Conservation (phyloP, 1,140 invertebrate genomes). For the Tigriopus japonicus region DNA sequence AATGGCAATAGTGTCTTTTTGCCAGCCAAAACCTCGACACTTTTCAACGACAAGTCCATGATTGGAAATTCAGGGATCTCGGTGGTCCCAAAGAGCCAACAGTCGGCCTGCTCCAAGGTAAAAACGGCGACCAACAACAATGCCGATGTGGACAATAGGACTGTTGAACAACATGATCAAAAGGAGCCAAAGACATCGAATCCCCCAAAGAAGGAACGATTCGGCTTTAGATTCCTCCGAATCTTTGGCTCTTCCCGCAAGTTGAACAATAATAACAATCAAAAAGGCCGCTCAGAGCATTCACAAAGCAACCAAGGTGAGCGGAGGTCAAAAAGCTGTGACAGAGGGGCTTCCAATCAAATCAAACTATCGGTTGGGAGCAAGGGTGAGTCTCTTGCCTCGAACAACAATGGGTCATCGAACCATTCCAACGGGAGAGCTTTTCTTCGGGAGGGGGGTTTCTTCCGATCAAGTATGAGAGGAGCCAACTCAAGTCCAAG, state of each 20-base stretch:
- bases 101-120: too few species aligned
- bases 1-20: background rate
- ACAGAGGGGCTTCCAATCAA: background rate
- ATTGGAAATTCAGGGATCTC: background rate
- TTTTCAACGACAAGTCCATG: background rate
- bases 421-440: too few species aligned
- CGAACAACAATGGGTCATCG: too few species aligned
- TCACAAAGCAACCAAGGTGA: too few species aligned
- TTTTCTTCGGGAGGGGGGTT: too few species aligned
- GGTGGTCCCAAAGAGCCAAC: too few species aligned
- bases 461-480: too few species aligned
- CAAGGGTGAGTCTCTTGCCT: too few species aligned
- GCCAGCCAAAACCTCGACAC: background rate
- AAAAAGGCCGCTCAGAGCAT: background rate
- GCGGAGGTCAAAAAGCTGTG: slow-evolving; percentile 6
- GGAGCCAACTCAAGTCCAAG: too few species aligned
- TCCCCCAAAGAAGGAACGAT: background rate
- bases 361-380: background rate
- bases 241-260: background rate
- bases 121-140: too few species aligned
- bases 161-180: background rate
- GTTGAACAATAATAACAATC: background rate
- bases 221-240: background rate
- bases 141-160: background rate
- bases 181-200: background rate